Conservation (phyloP, 2,113 vertebrate genomes). For the Hemibagrus wyckioides region DNA sequence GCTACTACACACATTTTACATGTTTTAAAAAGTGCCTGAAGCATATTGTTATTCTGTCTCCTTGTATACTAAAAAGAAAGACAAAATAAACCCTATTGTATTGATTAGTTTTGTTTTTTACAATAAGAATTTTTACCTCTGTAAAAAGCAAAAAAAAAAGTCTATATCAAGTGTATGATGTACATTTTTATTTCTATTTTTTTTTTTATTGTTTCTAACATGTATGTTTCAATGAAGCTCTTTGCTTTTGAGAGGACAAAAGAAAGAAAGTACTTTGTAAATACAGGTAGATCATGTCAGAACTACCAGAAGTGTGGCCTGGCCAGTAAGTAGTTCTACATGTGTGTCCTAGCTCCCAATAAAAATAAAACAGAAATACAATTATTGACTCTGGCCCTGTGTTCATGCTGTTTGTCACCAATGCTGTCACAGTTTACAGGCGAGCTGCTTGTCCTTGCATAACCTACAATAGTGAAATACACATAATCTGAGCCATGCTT, state of each 20-base stretch:
- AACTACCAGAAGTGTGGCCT: slow-evolving; percentile 49
- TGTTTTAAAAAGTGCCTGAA: slow-evolving; percentile 88
- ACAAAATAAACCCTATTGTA: slow-evolving; percentile 75
- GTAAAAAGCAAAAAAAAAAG: slow-evolving; percentile 77
- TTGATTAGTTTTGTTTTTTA: slow-evolving; percentile 70
- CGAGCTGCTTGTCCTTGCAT: background rate
- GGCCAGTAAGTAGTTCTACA: slow-evolving; percentile 58
- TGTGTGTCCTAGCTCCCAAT: slow-evolving; percentile 58
- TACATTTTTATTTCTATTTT: slow-evolving; percentile 79
- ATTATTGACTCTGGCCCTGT: background rate
- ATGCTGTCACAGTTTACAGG: background rate
- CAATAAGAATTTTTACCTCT: slow-evolving; percentile 89
- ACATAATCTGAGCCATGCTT: background rate
- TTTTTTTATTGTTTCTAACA: slow-evolving; percentile 86
- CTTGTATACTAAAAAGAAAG: slow-evolving; percentile 77
- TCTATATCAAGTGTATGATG: slow-evolving; percentile 89
- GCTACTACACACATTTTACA: slow-evolving; percentile 81
- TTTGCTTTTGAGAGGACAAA: slow-evolving; percentile 73
- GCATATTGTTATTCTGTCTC: slow-evolving; percentile 78
- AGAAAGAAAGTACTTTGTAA: slow-evolving; percentile 78
- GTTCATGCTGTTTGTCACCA: slow-evolving; percentile 31
- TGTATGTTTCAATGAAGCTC: slow-evolving; percentile 87
- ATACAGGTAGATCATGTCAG: slow-evolving; percentile 76
- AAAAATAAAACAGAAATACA: slow-evolving; percentile 46
- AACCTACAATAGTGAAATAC: background rate